Percentiles rank a stretch among this genome's conserved stretches.
phyloP scores from a whole-genome alignment of 2,113 vertebrate genomes.

The Ciconia stormi region DNA sequence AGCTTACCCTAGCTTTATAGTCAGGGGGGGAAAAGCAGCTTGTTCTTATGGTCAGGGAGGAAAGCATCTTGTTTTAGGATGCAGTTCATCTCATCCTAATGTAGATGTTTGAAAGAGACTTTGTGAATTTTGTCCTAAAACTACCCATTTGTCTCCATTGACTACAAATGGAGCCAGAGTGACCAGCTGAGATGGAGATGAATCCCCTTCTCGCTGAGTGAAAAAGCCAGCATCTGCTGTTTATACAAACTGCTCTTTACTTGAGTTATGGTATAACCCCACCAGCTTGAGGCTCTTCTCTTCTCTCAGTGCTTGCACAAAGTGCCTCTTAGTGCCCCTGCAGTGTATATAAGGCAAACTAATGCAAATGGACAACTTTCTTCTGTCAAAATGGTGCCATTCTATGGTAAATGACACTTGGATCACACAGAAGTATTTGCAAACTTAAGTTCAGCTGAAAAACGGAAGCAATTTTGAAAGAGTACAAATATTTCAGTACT shows the following conservation, averaged over 20 bases:
- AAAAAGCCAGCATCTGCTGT: not conserved
- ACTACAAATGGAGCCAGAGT: not conserved
- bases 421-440: not conserved
- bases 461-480: not conserved
- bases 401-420: not conserved
- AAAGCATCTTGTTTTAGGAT: not conserved
- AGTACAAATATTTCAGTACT: not conserved
- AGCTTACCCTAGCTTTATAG: not conserved
- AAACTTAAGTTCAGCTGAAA: not conserved
- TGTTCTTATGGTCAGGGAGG: not conserved
- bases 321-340: not conserved
- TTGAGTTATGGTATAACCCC: not conserved
- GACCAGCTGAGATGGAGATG: conserved; percentile 19
- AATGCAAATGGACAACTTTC: not conserved
- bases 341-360: not conserved
- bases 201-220: not conserved
- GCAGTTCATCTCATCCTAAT: not conserved
- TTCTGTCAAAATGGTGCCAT: not conserved
- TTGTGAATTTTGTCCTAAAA: not conserved
- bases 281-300: not conserved
- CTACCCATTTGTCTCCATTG: not conserved
- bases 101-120: not conserved
- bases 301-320: not conserved
- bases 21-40: not conserved
- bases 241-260: not conserved